Percentiles rank a stretch among this genome's conserved stretches.
Conservation (phyloP, 1,140 invertebrate species). For the Papilio glaucus region DNA sequence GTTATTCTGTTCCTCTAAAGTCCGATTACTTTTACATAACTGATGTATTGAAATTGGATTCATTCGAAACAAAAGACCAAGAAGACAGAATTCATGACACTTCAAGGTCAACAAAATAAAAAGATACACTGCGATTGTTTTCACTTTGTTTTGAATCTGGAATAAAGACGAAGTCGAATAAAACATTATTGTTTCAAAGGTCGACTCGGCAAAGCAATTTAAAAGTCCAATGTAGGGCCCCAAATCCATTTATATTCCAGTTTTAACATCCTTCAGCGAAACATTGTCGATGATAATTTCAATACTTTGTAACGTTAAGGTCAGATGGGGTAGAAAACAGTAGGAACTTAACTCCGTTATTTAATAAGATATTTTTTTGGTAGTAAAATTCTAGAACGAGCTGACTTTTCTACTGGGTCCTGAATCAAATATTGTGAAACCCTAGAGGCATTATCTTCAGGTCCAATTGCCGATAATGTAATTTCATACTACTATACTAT, state of each 20-base stretch:
- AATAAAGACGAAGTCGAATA: conserved; percentile 14
- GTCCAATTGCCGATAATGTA: no score
- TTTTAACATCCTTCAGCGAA: not conserved
- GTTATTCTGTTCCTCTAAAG: not conserved
- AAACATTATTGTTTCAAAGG: conserved; percentile 3
- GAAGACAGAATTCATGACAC: not conserved
- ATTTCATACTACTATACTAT: no score
- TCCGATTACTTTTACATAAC: not conserved
- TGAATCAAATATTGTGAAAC: no score
- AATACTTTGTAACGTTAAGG: not conserved
- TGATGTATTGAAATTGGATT: not conserved
- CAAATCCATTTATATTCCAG: conserved; percentile 1
- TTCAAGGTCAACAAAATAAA: conserved; percentile 10
- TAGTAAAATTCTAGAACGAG: no score
- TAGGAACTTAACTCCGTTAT: no score
- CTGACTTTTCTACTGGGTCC: no score
- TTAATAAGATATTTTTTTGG: no score
- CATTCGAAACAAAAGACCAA: not conserved
- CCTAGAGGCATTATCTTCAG: no score
- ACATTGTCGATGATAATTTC: not conserved
- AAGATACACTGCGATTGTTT: conserved; percentile 3
- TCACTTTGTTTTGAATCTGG: conserved; percentile 7
- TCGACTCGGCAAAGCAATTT: not conserved
- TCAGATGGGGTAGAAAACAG: no score
- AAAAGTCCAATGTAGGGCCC: conserved; percentile 14